Base-by-base conservation (phyloP, 2,113 vertebrate genomes). In the Platysteira castanea region DNA sequence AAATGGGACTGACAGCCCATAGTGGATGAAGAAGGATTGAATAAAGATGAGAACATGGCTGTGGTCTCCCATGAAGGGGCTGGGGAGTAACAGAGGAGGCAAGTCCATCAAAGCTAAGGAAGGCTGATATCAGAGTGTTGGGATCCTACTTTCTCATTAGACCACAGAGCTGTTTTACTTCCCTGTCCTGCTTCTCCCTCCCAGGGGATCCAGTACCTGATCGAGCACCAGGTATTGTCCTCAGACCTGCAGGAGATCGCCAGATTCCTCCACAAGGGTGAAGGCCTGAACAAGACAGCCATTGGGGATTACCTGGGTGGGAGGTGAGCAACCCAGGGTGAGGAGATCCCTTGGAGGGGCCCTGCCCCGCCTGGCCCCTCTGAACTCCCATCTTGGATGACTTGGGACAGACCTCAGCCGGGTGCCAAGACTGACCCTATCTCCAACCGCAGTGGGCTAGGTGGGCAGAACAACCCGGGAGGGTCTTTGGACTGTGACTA, bases 261-360 rank as follows among this genome's bases (percentile, higher is more conserved):
- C 13, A 98, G 95, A 84, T 99, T 99, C 97, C 98, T 99, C 46
- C 99, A 99, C 97, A 99, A 99, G 87, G 99, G 99, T 15, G 99
- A 99, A 85, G 99, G 99, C 31, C 98, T 99, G 94, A 99, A 99
- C 97, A 99, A 99, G 97, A 99, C 98, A 3, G 99, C 99, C 84
- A 99, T 99, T 8, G 99, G 99, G 74, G 98, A 98, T 82, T 99
- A 99, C 95, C 91, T 99, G 24, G 99, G 99, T 82, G 98, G 99
- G 79, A 99, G 99, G 99, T 99, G 90, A 98, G 98, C 60, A 77
- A 13, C 11, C 7, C 50, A 61, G 60, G 47, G 22, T 39, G 39
- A 81, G 67, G 59, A 73, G 19, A 57, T 4, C 23, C 16, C 71
- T 84, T 70, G 54, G 84, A 85, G 35, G 23, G 35, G 23, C 47